A percentile compares a stretch with the other conserved stretches of the same genome.
Conservation (phyloP, 2,797 vertebrate species). For the Delichon dasypus region DNA sequence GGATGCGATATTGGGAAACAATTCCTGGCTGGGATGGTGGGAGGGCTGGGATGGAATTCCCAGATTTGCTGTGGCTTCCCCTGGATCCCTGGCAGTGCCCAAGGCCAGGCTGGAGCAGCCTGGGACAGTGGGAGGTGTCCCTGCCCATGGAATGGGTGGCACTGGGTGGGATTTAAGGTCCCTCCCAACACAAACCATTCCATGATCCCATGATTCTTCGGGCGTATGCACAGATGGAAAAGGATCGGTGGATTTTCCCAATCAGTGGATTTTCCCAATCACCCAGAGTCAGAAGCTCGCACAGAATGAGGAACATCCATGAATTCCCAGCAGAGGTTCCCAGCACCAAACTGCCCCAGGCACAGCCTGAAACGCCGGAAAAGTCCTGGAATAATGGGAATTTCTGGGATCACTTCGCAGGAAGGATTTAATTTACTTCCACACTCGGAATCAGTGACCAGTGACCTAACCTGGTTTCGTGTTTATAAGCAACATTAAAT, state of each 20-base stretch:
- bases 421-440: not conserved
- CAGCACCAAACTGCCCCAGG: not conserved
- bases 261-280: not conserved
- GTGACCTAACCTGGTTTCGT: not conserved
- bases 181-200: not conserved
- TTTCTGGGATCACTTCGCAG: not conserved
- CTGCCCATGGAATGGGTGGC: fast-evolving
- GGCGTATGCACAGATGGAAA: fast-evolving
- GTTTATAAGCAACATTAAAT: not conserved
- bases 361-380: fast-evolving
- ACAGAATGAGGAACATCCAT: fast-evolving
- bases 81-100: not conserved
- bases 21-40: not conserved
- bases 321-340: not conserved
- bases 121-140: not conserved
- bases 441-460: not conserved
- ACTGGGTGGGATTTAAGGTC: fast-evolving
- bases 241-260: not conserved
- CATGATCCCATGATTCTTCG: not conserved
- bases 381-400: not conserved
- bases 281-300: fast-evolving
- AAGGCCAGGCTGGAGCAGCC: no score
- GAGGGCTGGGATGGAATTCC: not conserved
- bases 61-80: not conserved
- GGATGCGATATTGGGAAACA: not conserved